Evolutionary conservation across 2,888 invertebrate species (phyloP), one percentile per base, ranked within the genome.

Genomic region (Caenorhabditis zanzibari): DNA sequence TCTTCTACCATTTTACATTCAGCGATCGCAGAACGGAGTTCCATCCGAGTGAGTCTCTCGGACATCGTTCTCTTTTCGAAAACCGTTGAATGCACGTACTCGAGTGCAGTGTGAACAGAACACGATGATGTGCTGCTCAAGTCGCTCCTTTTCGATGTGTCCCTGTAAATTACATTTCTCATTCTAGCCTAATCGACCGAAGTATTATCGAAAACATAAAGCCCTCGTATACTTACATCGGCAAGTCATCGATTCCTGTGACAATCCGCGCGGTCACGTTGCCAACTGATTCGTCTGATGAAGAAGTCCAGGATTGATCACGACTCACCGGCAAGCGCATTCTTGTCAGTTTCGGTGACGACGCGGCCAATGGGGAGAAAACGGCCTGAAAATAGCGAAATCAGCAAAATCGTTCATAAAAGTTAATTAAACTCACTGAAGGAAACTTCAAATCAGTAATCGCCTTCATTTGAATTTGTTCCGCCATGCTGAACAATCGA

Each of bases 271-370:
- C 7, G 1, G 81, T 74, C 0, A 74, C 41, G 16, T 81, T 81
- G 52, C 68, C 81, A 49, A 52, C 68, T 2, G 81, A 81, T 4
- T 74, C 72, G n/a, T 63, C 52, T 3, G 68, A 68, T 9, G 66
- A 73, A 24, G 81, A 73, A 7, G 66, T 28, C 49, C 58, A 68
- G 2, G 73, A 73, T 7, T 41, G 59, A 28, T 68, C 66, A 1
- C 56, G 64, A 22, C 12, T 72, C 10, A 10, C 19, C n/a, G 47
- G 47, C 7, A n/a, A 47, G 1, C 68, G 58, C 61, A 81, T 73
- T 73, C 49, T 81, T 3, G 73, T 73, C 22, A 73, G 47, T 24
- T 68, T 81, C 16, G 81, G 81, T 3, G 81, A 81, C 7, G 81
- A 81, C 0, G 81, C 58, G 14, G 81, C 66, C 0, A 73, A 12